phyloP scores from a whole-genome alignment of 2,888 invertebrate species.

The Tenthredo notha region DNA sequence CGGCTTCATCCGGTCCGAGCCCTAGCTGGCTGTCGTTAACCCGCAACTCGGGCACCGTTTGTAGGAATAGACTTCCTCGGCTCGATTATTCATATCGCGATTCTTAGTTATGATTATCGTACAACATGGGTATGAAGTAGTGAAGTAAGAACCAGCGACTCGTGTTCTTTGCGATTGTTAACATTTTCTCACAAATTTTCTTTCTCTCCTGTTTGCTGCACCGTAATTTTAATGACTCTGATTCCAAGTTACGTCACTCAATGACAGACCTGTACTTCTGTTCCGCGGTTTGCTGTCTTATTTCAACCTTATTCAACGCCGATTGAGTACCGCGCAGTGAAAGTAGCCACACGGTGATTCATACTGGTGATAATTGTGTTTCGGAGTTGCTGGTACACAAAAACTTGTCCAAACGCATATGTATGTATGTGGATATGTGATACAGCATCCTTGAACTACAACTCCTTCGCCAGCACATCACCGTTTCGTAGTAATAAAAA shows the following conservation, averaged over 20 bases:
- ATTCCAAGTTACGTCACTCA: conserved; percentile 2
- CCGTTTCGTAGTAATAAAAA: background rate
- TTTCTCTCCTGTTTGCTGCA: background rate
- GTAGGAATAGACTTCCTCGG: background rate
- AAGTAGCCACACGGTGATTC: background rate
- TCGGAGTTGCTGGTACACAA: background rate
- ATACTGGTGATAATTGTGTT: background rate
- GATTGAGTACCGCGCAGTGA: background rate
- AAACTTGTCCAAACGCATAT: background rate
- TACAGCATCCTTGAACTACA: background rate
- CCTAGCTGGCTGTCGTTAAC: conserved; percentile 27
- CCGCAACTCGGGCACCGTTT: background rate
- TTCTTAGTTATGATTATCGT: background rate
- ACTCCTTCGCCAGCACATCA: background rate
- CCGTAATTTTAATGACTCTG: background rate
- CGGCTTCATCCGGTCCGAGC: conserved; percentile 64
- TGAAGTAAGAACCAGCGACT: background rate
- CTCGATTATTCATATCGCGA: background rate
- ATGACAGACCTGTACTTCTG: background rate
- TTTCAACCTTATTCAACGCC: background rate
- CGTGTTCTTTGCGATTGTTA: background rate
- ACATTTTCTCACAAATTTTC: background rate
- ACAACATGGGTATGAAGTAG: background rate
- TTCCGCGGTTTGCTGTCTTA: background rate
- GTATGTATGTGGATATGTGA: background rate